Base-by-base conservation (phyloP, 2,888 invertebrate species). In the Podotricha telesiphe region DNA sequence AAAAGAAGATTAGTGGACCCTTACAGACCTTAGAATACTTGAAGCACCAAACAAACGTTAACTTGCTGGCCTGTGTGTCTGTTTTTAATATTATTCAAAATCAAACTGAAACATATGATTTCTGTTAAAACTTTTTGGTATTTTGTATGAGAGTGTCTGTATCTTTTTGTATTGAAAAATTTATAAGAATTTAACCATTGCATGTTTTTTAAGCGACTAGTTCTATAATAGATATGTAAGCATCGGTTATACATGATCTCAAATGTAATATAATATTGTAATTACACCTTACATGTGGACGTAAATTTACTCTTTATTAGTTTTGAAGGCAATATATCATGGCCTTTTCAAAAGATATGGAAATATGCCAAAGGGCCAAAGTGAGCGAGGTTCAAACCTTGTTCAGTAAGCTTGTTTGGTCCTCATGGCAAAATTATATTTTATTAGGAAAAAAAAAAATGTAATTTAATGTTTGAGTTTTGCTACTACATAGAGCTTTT, bases 71-170 rank as follows among this genome's bases (percentile, higher is more conserved):
- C 81, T 83, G 77, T 77, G 82, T 82, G 81, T 79, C 83, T 87
- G 87, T 91, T 92, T 91, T 91, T 92, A 91, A 91, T 91, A 87
- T 91, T 91, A 91, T 91, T 86, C 80, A 78, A 84, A 86, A 80
- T 82, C 82, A 78, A 77, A 78, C 81, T 80, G 81, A 80, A 76
- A 79, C 80, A 77, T 81, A 77, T 76, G 37, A 28, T 69, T 66
- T 67, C 67, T 69, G 55, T 64, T 59, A 47, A 67, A 63, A 69
- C n/a, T 69, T 66, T 59, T 56, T 56, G 45, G 50, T 42, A 65
- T 63, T 67, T 40, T 51, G 68, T 76, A 78, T 79, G 28, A 28
- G 77, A 80, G 77, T 77, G 76, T 79, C 80, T 67, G 66, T n/a
- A 51, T 59, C 69, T 73, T 71, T 28, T 50, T 73, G 70, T 74